Evolutionary conservation across 2,113 vertebrate species (phyloP), one percentile per base, ranked within the genome.

Genomic region (Tachysurus vachellii): DNA sequence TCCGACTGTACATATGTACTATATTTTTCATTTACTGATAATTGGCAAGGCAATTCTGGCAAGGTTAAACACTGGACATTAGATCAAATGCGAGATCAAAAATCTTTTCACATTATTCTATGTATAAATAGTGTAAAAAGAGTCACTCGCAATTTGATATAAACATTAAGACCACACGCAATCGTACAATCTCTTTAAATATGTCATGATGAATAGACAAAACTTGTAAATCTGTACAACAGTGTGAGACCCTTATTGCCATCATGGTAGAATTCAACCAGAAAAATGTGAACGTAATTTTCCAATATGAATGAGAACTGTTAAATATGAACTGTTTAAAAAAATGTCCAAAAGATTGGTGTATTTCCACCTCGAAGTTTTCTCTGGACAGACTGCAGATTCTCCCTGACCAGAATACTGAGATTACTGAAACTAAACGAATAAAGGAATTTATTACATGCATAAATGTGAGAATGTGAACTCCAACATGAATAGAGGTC

Each of bases 141-240:
- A 23, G 23, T 17, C 42, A 50, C 6, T 64, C 4, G 47, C 61
- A 17, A n/a, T 77, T 64, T 73, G 10, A 36, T 44, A 19, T 9
- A 10, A 57, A n/a, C 80, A 88, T 80, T 54, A 86, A 44, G 11
- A 42, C 50, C 50, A 64, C 70, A 14, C 70, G 75, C 36, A 80
- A 82, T 61, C 59, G 79, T 88, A 11, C 26, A 54, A 4, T 28
- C 56, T 86, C 26, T 0, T 64, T n/a, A 64, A 26, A n/a, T 12
- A 13, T 64, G 8, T 64, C 64, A n/a, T 68, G 64, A 68, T 62
- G 9, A 62, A 61, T 61, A 62, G 9, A 26, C 23, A 50, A 16
- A 19, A 73, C 36, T 36, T 36, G 36, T 36, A 44, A 56, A 50
- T 50, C 12, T 81, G 4, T 56, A 76, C 36, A 84, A 66, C 28